Base-by-base conservation (phyloP, 2,113 vertebrate species). In the Symphodus melops region DNA sequence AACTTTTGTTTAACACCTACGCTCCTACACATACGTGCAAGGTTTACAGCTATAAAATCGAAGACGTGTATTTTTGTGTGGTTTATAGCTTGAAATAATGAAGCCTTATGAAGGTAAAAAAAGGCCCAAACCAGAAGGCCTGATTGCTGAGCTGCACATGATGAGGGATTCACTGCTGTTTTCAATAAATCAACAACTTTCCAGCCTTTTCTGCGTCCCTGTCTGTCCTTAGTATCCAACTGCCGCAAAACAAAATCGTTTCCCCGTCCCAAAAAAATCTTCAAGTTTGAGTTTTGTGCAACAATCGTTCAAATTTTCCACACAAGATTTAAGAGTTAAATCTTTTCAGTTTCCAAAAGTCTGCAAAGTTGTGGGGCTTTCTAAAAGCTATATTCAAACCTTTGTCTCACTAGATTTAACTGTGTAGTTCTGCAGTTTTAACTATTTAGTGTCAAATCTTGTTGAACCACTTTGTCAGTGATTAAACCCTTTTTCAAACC, bases 1-100 rank as follows among this genome's bases (percentile, higher is more conserved):
- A 58, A 79, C 83, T 89, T 85, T 75, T 75, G 78, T 85, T 82
- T 72, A 78, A 74, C 71, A 79, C 75, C 77, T 59, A 64, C 55
- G 81, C 78, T 63, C 56, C 37, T 58, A 23, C 61, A 83, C 71
- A 68, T 42, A 64, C 48, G 68, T 56, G 68, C 72, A 58, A 63
- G n/a, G 68, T 56, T 46, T 52, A 74, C 3, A 65, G 63, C 46
- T n/a, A 59, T 23, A 14, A 49, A 59, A 58, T 75, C 20, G 71
- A 17, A 60, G 51, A 53, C 21, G 13, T 62, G 48, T 75, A 58
- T 54, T 25, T 55, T 54, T 81, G 10, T 48, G 51, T 75, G 58
- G 72, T 57, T 57, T 67, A 69, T 7, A 37, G 21, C 9, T 9
- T 19, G 17, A 63, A 66, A 60, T 62, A 56, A 75, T 19, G 23